Evolutionary conservation across 2,888 invertebrate species (phyloP), one percentile per base, ranked within the genome.

Genomic region (Heliconius aoede): DNA sequence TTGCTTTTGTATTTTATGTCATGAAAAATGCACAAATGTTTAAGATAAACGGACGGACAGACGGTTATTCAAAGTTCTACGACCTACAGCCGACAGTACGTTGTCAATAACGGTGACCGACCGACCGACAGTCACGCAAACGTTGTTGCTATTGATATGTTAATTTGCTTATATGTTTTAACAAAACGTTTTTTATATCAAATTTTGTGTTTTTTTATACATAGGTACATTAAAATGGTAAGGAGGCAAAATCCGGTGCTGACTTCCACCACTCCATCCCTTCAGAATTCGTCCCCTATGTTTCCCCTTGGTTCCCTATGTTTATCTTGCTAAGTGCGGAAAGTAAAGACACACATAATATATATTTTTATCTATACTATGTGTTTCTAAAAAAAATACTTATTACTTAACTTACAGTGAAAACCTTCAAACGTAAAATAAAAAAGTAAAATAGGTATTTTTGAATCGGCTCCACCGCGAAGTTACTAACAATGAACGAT

Each of bases 31-130:
- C 24, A 32, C 18, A 32, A 58, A 55, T 26, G n/a, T 24, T 55
- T 18, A 58, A 18, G 71, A 55, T 28, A 61, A 60, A 69, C 18
- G 46, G 46, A 7, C n/a, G 18, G n/a, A 3, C 51, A 15, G 65
- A 69, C 36, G 40, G 36, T 67, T 67, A 58, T 61, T 51, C 40
- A 64, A 68, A 73, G 73, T 76, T 73, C 73, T 36, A 21, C 28
- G 76, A 73, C 76, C 76, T 30, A 36, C 60, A 58, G 3, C 15
- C 32, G 67, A 73, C n/a, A 74, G 24, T 32, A 64, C 32, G 71
- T 36, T 55, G 68, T 74, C 26, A 55, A 40, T 77, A 74, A 76
- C 76, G 76, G 77, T 64, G 40, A 55, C 36, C n/a, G n/a, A 77
- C 74, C 58, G 46, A 32, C 67, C 62, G 40, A 71, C 71, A 28